Evolutionary conservation across 2,113 vertebrate species (phyloP).

Genomic region (Campylorhamphus procurvoides): DNA sequence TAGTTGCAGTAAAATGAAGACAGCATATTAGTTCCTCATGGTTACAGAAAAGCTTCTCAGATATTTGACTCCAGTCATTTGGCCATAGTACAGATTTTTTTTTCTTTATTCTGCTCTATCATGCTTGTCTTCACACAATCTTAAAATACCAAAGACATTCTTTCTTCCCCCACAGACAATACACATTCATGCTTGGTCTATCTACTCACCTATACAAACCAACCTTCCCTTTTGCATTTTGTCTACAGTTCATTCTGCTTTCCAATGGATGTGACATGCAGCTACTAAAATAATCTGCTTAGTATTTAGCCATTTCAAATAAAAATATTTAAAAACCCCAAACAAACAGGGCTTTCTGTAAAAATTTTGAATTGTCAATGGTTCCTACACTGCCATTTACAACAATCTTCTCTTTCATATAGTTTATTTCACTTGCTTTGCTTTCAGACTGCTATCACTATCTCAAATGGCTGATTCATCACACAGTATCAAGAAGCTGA

Average conservation of each 20-base stretch:
- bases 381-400: background rate
- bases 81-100: background rate
- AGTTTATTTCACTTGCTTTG: background rate
- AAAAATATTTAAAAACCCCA: background rate
- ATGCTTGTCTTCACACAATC: background rate
- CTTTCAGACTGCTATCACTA: background rate
- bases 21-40: fast-evolving
- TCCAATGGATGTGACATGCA: background rate
- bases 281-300: background rate
- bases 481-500: background rate
- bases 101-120: background rate
- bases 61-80: background rate
- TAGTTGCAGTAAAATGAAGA: background rate
- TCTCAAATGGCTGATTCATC: background rate
- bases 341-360: background rate
- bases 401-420: background rate
- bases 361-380: background rate
- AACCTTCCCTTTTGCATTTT: background rate
- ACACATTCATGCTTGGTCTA: fast-evolving
- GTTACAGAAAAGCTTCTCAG: background rate
- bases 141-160: background rate
- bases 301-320: background rate
- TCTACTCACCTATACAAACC: background rate
- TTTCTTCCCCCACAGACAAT: background rate
- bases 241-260: background rate